Evolutionary conservation across 1,140 invertebrate genomes (phyloP).

Genomic region (Temnothorax nylanderi): DNA sequence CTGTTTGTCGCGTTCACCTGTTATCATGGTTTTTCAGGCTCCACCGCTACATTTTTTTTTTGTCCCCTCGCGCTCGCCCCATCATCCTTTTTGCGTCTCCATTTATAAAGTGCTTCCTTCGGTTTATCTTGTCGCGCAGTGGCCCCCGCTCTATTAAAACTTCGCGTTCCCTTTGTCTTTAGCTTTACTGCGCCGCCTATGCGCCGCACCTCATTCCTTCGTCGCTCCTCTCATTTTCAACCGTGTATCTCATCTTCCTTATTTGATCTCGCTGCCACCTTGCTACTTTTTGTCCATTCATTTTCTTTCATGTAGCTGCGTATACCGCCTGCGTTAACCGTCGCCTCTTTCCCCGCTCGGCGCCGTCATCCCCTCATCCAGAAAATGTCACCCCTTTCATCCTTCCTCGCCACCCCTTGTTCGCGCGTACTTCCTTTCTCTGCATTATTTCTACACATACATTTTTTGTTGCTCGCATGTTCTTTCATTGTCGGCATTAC

Average conservation of each 20-base stretch:
- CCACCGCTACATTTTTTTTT: not conserved
- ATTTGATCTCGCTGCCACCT: constrained; percentile 42
- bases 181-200: constrained; percentile 59
- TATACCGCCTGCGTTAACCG: constrained; percentile 12
- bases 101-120: constrained; percentile 51
- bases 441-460: constrained; percentile 23
- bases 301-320: constrained; percentile 39
- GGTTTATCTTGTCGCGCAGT: constrained; percentile 41
- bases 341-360: not conserved
- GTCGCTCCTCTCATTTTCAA: constrained; percentile 22
- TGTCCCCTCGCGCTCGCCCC: not conserved
- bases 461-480: constrained; percentile 5
- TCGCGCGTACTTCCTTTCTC: not conserved
- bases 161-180: constrained; percentile 65
- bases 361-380: not conserved
- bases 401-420: not conserved
- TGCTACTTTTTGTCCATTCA: constrained; percentile 43
- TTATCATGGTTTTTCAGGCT: not conserved
- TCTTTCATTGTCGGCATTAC: constrained; percentile 28
- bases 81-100: not conserved
- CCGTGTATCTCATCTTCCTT: constrained; percentile 12
- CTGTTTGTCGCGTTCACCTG: not conserved
- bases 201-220: constrained; percentile 33
- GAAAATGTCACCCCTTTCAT: constrained; percentile 1
- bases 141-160: constrained; percentile 49